Evolutionary conservation across 2,113 vertebrate genomes (phyloP).

Genomic region (Pantherophis guttatus): DNA sequence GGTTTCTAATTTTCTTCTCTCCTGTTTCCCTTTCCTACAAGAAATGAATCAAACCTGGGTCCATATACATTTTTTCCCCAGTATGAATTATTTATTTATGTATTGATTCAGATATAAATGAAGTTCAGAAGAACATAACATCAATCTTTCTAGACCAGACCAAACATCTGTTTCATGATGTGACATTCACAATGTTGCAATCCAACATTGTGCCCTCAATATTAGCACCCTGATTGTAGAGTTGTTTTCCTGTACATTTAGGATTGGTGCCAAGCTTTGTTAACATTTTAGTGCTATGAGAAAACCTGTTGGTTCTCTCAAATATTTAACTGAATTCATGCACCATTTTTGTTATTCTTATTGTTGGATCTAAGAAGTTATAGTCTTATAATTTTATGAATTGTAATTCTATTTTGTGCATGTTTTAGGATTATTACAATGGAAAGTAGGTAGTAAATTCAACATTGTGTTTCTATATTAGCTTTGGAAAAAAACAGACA

Average conservation of each 20-base stretch:
- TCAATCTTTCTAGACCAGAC: background rate
- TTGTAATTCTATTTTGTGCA: background rate
- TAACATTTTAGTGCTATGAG: background rate
- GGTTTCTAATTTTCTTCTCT: background rate
- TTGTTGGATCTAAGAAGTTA: background rate
- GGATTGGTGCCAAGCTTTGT: background rate
- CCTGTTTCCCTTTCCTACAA: background rate
- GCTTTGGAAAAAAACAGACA: background rate
- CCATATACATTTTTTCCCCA: background rate
- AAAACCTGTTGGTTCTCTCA: background rate
- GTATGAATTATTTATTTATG: background rate
- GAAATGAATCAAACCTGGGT: background rate
- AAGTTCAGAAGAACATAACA: background rate
- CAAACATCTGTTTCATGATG: background rate
- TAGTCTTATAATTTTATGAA: background rate
- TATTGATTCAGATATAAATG: background rate
- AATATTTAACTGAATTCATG: background rate
- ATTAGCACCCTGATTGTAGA: background rate
- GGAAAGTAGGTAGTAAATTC: background rate
- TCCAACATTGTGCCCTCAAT: background rate
- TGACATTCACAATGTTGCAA: background rate
- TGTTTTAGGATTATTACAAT: background rate
- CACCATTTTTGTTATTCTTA: background rate
- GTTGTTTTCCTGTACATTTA: background rate
- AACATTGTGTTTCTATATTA: background rate